phyloP scores from a whole-genome alignment of 2,113 vertebrate genomes.

The Elachura formosa region DNA sequence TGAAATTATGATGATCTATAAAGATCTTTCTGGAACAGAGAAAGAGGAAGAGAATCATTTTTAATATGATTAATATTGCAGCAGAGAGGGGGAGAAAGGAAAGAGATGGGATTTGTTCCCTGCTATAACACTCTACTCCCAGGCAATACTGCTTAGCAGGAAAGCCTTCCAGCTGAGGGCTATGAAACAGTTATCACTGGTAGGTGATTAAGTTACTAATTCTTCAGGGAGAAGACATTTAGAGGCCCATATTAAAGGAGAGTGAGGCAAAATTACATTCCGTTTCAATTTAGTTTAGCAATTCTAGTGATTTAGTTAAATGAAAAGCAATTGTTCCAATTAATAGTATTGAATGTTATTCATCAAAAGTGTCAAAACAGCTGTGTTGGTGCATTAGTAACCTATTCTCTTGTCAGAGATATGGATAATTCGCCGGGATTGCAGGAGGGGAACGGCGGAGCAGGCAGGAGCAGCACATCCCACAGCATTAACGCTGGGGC shows the following conservation, averaged over 20 bases:
- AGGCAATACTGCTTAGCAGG: slow-evolving; percentile 66
- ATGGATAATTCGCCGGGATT: slow-evolving; percentile 71
- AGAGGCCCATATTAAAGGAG: slow-evolving; percentile 79
- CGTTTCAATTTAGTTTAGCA: slow-evolving; percentile 83
- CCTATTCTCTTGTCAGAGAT: slow-evolving; percentile 80
- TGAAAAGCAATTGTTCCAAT: slow-evolving; percentile 91
- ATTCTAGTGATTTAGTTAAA: slow-evolving; percentile 86
- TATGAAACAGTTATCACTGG: slow-evolving; percentile 83
- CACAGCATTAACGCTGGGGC: background rate
- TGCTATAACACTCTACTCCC: slow-evolving; percentile 46
- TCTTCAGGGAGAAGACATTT: slow-evolving; percentile 84
- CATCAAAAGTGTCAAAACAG: slow-evolving; percentile 86
- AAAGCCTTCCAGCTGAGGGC: slow-evolving; percentile 78
- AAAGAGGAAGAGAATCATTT: slow-evolving; percentile 46
- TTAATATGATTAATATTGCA: slow-evolving; percentile 69
- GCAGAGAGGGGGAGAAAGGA: slow-evolving; percentile 40
- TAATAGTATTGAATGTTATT: slow-evolving; percentile 92
- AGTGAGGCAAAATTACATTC: slow-evolving; percentile 82
- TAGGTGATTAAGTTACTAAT: slow-evolving; percentile 86
- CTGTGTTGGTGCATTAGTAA: slow-evolving; percentile 81
- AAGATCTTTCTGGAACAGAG: slow-evolving; percentile 54
- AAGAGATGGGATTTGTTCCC: slow-evolving; percentile 57
- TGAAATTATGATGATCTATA: slow-evolving; percentile 46
- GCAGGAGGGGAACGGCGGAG: slow-evolving; percentile 40
- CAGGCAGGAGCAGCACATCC: background rate